phyloP scores from a whole-genome alignment of 2,113 vertebrate species.

The Rhabdomys dilectus region DNA sequence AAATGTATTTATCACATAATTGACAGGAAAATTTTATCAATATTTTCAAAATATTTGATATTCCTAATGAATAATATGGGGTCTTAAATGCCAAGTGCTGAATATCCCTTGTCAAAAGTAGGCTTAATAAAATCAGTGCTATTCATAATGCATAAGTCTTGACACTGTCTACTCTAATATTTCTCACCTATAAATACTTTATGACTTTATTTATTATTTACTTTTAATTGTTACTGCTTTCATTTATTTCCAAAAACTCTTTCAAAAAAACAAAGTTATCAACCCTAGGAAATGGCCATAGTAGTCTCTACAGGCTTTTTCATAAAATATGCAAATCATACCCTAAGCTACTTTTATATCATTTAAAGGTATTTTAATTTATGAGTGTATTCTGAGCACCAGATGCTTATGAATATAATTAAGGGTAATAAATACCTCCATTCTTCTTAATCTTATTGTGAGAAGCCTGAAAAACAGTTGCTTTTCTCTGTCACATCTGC shows the following conservation, averaged over 20 bases:
- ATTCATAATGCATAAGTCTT: not conserved
- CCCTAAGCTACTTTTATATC: constrained; percentile 76
- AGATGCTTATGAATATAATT: constrained; percentile 88
- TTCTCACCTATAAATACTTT: constrained; percentile 5
- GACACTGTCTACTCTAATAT: not conserved
- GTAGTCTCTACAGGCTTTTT: not conserved
- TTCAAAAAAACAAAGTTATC: not conserved
- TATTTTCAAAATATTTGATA: not conserved
- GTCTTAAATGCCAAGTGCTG: not conserved
- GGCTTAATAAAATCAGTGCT: not conserved
- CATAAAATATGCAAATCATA: constrained; percentile 77
- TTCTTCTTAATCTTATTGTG: constrained; percentile 81
- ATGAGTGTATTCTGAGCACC: constrained; percentile 84
- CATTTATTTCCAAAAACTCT: not conserved
- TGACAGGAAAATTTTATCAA: not conserved
- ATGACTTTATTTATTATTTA: not conserved
- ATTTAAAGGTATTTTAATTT: constrained; percentile 86
- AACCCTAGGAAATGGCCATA: not conserved
- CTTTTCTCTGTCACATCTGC: constrained; percentile 59
- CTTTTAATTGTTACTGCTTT: not conserved
- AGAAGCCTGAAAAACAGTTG: constrained; percentile 75
- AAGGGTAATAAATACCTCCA: constrained; percentile 83
- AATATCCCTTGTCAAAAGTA: not conserved
- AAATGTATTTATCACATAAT: not conserved
- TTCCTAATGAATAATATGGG: not conserved